These are phyloP conservation scores for Sebastes steindachneri DNA, from an alignment of 2,797 vertebrate genomes.

Conservation along the genomic window DNA sequence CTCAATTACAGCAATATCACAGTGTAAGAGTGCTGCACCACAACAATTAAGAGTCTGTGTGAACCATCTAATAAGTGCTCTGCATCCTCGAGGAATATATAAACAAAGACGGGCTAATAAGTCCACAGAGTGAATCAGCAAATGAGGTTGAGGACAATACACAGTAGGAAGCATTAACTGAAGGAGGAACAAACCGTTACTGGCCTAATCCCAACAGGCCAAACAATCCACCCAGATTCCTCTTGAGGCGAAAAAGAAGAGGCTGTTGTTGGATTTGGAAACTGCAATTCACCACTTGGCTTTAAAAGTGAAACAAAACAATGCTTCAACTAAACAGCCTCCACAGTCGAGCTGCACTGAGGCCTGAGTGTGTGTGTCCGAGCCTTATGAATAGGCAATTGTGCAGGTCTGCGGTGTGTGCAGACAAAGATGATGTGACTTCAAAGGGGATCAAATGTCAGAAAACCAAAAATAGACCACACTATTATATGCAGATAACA, in stretches of 20 bases:
- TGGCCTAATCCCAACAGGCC: background rate
- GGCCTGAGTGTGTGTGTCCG: background rate
- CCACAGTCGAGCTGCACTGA: background rate
- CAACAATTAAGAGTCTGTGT: constrained; percentile 2
- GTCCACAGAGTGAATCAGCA: constrained; percentile 16
- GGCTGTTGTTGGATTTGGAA: background rate
- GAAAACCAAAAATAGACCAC: constrained; percentile 18
- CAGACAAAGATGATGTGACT: constrained; percentile 10
- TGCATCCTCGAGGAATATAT: background rate
- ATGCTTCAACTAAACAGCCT: background rate
- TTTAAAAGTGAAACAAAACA: constrained; percentile 9
- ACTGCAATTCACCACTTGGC: background rate
- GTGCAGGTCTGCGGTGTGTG: constrained; percentile 15
- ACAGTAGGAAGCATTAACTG: constrained; percentile 1
- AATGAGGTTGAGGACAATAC: background rate
- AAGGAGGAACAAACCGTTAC: constrained; percentile 9
- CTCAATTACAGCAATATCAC: background rate
- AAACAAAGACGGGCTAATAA: constrained; percentile 6
- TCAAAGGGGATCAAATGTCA: constrained; percentile 43
- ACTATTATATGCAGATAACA: constrained; percentile 2
- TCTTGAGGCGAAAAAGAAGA: background rate
- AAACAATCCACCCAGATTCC: background rate
- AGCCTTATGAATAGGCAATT: constrained; percentile 29
- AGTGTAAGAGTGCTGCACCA: background rate
- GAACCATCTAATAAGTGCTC: constrained; percentile 1